Conservation (phyloP, 2,113 vertebrate species). For the Camelus bactrianus region DNA sequence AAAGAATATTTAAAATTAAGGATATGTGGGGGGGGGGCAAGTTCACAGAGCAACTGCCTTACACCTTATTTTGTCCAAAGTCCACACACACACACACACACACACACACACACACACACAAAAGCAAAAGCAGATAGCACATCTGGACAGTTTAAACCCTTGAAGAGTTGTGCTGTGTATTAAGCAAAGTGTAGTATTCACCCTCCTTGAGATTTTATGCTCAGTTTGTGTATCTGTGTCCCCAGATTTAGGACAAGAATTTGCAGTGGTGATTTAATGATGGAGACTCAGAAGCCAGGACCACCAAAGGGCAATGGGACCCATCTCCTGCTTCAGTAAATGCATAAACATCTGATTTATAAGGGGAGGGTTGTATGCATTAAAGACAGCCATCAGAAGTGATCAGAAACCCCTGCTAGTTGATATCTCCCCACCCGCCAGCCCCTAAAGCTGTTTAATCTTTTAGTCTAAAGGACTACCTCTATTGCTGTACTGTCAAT, state of each 20-base stretch:
- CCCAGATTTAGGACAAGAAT: background rate
- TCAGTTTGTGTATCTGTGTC: background rate
- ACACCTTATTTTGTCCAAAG: background rate
- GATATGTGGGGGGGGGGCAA: background rate
- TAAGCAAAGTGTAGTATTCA: background rate
- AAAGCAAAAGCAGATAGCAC: background rate
- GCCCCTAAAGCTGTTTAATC: background rate
- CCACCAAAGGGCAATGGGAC: background rate
- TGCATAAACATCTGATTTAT: background rate
- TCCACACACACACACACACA: background rate
- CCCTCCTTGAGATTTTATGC: background rate
- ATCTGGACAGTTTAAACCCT: background rate
- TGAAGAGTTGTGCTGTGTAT: background rate
- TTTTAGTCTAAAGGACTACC: background rate
- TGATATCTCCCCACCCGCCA: background rate
- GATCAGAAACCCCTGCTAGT: too few relatives aligned
- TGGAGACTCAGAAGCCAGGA: background rate
- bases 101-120: background rate
- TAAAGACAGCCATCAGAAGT: background rate
- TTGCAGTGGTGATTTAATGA: background rate
- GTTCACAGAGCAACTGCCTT: background rate
- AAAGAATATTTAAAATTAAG: conserved; percentile 40
- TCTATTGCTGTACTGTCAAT: background rate
- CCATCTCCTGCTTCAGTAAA: background rate
- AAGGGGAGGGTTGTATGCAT: background rate